phyloP scores from a whole-genome alignment of 2,797 vertebrate genomes.

The Austrolebias charrua region DNA sequence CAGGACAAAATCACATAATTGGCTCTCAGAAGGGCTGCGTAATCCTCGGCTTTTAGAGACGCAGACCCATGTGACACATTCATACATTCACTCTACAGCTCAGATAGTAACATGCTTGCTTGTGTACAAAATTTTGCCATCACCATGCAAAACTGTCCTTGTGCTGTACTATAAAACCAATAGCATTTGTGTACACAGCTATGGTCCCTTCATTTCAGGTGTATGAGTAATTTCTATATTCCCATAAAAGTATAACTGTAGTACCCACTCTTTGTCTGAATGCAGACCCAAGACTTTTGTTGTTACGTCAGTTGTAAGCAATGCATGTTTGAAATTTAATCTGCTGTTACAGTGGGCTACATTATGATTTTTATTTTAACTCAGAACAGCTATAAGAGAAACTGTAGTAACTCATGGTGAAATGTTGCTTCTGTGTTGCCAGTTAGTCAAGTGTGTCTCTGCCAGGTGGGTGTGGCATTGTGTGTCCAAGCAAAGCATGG shows the following conservation, averaged over 20 bases:
- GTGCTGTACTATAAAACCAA: conserved; percentile 9
- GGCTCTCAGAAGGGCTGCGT: conserved; percentile 59
- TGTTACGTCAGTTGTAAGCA: background rate
- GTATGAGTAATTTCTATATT: conserved; percentile 16
- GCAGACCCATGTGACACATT: conserved; percentile 11
- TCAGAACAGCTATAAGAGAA: background rate
- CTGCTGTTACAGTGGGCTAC: background rate
- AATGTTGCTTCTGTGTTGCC: conserved; percentile 18
- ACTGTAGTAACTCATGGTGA: conserved; percentile 5
- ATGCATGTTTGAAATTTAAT: background rate
- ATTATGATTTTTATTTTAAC: background rate
- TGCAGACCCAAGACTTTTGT: background rate
- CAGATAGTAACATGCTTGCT: background rate
- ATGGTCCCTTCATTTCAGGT: conserved; percentile 5
- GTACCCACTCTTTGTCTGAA: background rate
- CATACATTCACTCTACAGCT: conserved; percentile 8
- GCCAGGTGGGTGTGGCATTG: conserved; percentile 61
- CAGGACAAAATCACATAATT: conserved; percentile 66
- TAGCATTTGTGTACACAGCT: conserved; percentile 17
- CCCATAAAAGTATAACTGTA: background rate
- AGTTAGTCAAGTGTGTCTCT: conserved; percentile 29
- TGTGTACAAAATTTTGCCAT: background rate
- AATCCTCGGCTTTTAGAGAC: conserved; percentile 36
- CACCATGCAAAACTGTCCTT: conserved; percentile 1
- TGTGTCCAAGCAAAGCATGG: conserved; percentile 58